Evolutionary conservation across 2,797 vertebrate species (phyloP).

Genomic region (Decapterus maruadsi): DNA sequence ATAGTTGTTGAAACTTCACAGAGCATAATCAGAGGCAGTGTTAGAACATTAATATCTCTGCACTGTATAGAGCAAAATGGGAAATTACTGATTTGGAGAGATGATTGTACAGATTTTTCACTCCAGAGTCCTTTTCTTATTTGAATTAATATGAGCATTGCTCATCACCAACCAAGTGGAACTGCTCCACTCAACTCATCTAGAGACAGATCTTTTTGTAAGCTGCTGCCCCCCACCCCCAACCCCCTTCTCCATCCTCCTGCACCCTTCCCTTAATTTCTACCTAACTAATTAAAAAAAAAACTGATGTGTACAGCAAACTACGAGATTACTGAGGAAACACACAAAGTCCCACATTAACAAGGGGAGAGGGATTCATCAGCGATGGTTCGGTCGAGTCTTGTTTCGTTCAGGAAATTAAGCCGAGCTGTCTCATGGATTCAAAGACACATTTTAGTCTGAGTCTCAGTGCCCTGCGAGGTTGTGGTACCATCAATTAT

Average conservation of each 20-base stretch:
- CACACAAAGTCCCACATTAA: conserved; percentile 28
- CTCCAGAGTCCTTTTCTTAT: conserved; percentile 30
- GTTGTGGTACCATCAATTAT: conserved; percentile 75
- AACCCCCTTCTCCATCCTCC: neutral
- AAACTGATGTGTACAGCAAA: conserved; percentile 19
- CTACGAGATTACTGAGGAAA: conserved; percentile 38
- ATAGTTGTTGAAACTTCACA: neutral
- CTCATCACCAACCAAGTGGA: conserved; percentile 55
- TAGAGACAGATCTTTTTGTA: conserved; percentile 38
- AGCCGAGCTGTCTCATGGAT: conserved; percentile 24
- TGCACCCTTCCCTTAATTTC: neutral
- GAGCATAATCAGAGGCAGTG: conserved; percentile 36
- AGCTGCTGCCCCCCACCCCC: conserved; percentile 34
- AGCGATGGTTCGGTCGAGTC: conserved; percentile 28
- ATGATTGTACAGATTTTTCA: conserved; percentile 21
- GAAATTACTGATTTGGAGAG: conserved; percentile 54
- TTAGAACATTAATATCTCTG: conserved; percentile 23
- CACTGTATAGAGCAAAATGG: conserved; percentile 29
- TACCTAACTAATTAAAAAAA: conserved; percentile 43
- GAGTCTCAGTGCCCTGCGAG: conserved; percentile 60
- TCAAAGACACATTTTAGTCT: conserved; percentile 48
- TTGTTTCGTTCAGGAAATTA: conserved; percentile 32
- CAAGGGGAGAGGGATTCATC: conserved; percentile 23
- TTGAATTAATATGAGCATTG: conserved; percentile 44
- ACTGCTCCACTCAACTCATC: conserved; percentile 38